These are phyloP conservation scores for Andrena flavipes DNA, from an alignment of 2,888 invertebrate genomes.

Conservation along the genomic window DNA sequence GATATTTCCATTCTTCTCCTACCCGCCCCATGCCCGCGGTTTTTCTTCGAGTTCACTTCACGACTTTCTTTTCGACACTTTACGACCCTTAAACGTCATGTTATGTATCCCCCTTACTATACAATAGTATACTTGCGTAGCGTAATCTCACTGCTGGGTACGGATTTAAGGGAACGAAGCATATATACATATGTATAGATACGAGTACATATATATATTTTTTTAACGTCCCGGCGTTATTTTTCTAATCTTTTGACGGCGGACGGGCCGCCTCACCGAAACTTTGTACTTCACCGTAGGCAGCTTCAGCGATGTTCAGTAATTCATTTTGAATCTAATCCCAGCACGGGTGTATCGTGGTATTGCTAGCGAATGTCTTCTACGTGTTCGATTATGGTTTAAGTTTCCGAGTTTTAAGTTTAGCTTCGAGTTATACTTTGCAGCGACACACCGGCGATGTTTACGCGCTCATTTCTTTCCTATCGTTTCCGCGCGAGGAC, in stretches of 20 bases:
- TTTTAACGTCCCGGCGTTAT: conserved; percentile 18
- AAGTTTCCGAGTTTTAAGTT: conserved; percentile 56
- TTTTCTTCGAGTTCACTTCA: neutral
- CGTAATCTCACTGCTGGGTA: conserved; percentile 49
- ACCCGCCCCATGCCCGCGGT: neutral
- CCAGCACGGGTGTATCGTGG: conserved; percentile 54
- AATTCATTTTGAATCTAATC: conserved; percentile 30
- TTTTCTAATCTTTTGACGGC: neutral
- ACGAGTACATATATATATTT: conserved; percentile 21
- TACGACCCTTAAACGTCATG: conserved; percentile 26
- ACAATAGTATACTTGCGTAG: conserved; percentile 36
- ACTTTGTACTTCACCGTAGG: conserved; percentile 13
- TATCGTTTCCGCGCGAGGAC: conserved; percentile 49
- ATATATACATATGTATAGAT: conserved; percentile 8
- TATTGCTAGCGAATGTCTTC: conserved; percentile 65
- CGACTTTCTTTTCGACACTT: conserved; percentile 18
- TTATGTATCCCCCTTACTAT: conserved; percentile 28
- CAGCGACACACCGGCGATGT: conserved; percentile 52
- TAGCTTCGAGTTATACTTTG: conserved; percentile 52
- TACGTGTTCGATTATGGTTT: conserved; percentile 59
- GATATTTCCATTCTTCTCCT: conserved; percentile 30
- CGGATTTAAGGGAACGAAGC: conserved; percentile 42
- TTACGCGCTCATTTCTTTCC: conserved; percentile 52
- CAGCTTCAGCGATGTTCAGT: neutral
- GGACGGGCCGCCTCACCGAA: neutral